Conservation (phyloP, 2,888 invertebrate genomes). For the Colostygia pectinataria region DNA sequence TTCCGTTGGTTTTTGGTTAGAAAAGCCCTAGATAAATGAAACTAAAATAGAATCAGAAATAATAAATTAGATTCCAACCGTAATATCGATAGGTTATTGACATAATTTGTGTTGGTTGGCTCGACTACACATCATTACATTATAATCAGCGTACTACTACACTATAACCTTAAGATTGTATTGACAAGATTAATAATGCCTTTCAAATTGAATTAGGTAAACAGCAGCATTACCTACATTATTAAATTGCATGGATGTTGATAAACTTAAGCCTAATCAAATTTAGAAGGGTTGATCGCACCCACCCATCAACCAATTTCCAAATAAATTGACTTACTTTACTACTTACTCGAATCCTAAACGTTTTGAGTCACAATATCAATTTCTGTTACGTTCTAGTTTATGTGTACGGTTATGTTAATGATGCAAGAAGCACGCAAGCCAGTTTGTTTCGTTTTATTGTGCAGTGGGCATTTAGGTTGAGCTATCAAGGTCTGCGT, state of each 20-base stretch:
- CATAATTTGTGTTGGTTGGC: too few relatives aligned
- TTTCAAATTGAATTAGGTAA: too few relatives aligned
- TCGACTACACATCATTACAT: too few relatives aligned
- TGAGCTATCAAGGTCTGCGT: slow-evolving; percentile 46
- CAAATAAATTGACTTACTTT: not conserved
- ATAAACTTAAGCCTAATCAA: too few relatives aligned
- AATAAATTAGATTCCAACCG: slow-evolving; percentile 2
- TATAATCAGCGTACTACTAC: too few relatives aligned
- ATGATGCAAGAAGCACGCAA: slow-evolving; percentile 43
- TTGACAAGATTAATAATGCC: too few relatives aligned
- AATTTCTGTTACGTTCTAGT: slow-evolving; percentile 37
- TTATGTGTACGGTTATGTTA: slow-evolving; percentile 34
- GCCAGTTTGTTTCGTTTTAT: slow-evolving; percentile 39
- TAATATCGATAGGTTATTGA: not conserved
- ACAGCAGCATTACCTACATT: too few relatives aligned
- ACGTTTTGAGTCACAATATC: slow-evolving; percentile 22
- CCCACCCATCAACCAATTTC: too few relatives aligned
- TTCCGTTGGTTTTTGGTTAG: not conserved
- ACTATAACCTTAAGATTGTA: too few relatives aligned
- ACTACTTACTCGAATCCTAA: not conserved
- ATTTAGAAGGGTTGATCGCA: not conserved
- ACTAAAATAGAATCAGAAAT: not conserved
- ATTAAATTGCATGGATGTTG: too few relatives aligned
- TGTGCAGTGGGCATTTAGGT: slow-evolving; percentile 48
- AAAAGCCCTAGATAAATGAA: not conserved